Evolutionary conservation across 2,888 invertebrate genomes (phyloP).

Genomic region (Heliothis peltigera): DNA sequence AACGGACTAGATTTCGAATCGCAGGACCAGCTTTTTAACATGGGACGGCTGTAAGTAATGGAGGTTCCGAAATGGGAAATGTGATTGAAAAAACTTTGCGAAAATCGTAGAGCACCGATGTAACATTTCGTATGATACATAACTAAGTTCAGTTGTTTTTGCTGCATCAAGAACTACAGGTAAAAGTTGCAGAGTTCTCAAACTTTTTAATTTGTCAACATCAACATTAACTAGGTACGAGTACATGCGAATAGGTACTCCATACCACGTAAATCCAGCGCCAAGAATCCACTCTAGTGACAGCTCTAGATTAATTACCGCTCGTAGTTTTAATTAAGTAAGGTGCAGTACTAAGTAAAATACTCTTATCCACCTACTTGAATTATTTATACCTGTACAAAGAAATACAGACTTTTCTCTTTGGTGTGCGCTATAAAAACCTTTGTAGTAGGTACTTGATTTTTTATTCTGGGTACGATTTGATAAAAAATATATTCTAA

Average conservation of each 20-base stretch:
- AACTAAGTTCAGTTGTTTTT: neutral
- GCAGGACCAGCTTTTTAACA: neutral
- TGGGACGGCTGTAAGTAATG: neutral
- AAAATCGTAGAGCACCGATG: neutral
- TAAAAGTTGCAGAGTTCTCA: neutral
- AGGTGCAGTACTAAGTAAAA: slow-evolving; percentile 42
- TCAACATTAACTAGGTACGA: slow-evolving; percentile 12
- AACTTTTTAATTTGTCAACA: slow-evolving; percentile 43
- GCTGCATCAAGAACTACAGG: neutral
- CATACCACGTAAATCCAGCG: slow-evolving; percentile 26
- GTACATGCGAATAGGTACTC: slow-evolving; percentile 16
- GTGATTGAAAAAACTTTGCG: neutral
- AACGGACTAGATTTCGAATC: neutral
- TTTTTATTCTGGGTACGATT: neutral
- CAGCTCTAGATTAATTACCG: slow-evolving; percentile 45
- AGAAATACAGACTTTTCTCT: slow-evolving; percentile 5
- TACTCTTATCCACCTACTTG: slow-evolving; percentile 13
- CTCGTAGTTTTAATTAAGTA: slow-evolving; percentile 55
- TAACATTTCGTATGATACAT: neutral
- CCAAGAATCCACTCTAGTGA: slow-evolving; percentile 48
- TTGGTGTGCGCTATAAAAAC: slow-evolving; percentile 6
- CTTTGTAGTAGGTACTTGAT: neutral
- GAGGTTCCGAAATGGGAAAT: neutral
- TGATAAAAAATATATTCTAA: too few relatives aligned
- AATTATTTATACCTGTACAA: slow-evolving; percentile 24